phyloP scores from a whole-genome alignment of 2,888 invertebrate species.

The Oxystoma pomonae region DNA sequence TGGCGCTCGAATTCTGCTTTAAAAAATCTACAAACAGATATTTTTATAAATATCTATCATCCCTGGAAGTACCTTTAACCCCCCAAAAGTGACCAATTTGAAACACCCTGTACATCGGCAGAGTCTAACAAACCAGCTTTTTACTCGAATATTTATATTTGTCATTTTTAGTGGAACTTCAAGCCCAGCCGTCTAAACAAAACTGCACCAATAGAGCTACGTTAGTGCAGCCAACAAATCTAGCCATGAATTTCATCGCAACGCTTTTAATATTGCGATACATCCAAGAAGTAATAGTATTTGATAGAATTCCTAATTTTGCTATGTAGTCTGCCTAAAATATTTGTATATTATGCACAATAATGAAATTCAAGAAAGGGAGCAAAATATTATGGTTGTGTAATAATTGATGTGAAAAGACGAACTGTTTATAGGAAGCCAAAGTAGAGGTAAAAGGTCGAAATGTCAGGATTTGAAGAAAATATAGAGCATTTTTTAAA shows the following conservation, averaged over 20 bases:
- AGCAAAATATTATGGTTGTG: not conserved
- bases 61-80: too few relatives aligned
- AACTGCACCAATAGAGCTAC: slow-evolving; percentile 37
- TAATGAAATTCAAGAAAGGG: not conserved
- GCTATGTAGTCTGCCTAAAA: not conserved
- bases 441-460: not conserved
- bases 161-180: slow-evolving; percentile 42
- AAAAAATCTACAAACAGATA: too few relatives aligned
- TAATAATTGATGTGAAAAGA: not conserved
- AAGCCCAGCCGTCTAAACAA: slow-evolving; percentile 39
- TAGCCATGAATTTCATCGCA: not conserved
- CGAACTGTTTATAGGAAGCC: not conserved
- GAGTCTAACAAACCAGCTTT: too few relatives aligned
- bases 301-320: not conserved
- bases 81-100: too few relatives aligned
- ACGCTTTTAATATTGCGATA: not conserved
- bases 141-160: slow-evolving; percentile 8
- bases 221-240: not conserved
- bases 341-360: not conserved
- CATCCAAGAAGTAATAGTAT: not conserved
- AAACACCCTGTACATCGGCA: too few relatives aligned
- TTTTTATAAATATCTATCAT: too few relatives aligned
- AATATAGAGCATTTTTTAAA: not conserved
- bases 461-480: not conserved
- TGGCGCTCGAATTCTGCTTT: too few relatives aligned